Evolutionary conservation across 1,140 invertebrate genomes (phyloP).

Genomic region (Caenorhabditis latens): DNA sequence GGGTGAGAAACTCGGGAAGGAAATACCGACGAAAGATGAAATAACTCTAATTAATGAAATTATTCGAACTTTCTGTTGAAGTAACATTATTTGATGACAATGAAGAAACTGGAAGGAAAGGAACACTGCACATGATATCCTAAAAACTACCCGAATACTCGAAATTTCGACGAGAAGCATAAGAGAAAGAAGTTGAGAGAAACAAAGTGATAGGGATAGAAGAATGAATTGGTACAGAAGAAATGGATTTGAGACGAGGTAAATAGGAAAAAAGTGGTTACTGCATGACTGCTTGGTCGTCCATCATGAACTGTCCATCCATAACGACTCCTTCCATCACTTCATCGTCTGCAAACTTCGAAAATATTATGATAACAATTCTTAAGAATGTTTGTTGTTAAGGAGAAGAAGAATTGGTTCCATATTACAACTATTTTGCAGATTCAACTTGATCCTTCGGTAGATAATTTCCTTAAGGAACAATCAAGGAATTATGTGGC

Average conservation of each 20-base stretch:
- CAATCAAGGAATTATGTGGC: too few species aligned
- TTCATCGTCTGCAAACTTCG: slow-evolving; percentile 23
- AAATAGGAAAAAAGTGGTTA: background rate
- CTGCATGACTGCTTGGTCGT: slow-evolving; percentile 10
- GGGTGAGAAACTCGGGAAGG: background rate
- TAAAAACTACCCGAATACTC: slow-evolving; percentile 29
- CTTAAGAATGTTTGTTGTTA: too few species aligned
- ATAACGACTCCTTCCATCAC: slow-evolving; percentile 14
- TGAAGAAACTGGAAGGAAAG: background rate
- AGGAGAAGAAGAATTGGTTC: too few species aligned
- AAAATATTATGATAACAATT: background rate
- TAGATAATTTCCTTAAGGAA: too few species aligned
- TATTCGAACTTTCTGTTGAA: too few species aligned
- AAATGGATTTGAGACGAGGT: background rate
- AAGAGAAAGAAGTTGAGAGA: background rate
- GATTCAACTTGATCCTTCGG: too few species aligned
- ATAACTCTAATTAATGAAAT: too few species aligned
- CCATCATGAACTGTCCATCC: slow-evolving; percentile 3
- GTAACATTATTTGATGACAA: background rate
- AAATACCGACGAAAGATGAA: background rate
- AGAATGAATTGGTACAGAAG: background rate
- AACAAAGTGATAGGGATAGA: background rate
- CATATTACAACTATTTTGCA: too few species aligned
- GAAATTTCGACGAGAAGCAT: background rate
- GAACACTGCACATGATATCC: slow-evolving; percentile 4